Conservation (phyloP, 2,113 vertebrate species). For the Engystomops pustulosus region DNA sequence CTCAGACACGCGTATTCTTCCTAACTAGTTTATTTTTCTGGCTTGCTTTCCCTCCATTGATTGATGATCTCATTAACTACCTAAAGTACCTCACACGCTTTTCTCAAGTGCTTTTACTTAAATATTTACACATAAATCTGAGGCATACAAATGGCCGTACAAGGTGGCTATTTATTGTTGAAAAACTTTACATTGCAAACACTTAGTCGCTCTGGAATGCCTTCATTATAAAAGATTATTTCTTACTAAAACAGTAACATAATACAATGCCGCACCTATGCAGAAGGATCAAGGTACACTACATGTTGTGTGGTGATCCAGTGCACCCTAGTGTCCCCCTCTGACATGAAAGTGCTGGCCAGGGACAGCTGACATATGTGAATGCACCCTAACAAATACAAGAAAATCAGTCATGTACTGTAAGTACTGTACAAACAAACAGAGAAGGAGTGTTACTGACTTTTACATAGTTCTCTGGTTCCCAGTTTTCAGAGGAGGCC, state of each 20-base stretch:
- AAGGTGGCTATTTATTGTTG: constrained; percentile 4
- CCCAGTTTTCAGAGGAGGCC: too few relatives aligned
- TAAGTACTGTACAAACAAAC: too few relatives aligned
- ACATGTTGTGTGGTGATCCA: too few relatives aligned
- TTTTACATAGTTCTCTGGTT: too few relatives aligned
- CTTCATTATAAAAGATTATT: background rate
- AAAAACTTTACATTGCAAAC: background rate
- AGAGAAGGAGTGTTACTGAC: too few relatives aligned
- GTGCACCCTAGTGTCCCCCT: too few relatives aligned
- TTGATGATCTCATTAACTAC: constrained; percentile 9
- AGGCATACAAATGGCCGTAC: background rate
- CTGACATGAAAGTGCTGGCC: too few relatives aligned
- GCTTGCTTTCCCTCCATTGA: constrained; percentile 9
- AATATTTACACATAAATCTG: constrained; percentile 27
- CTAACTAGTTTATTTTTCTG: background rate
- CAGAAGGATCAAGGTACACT: too few relatives aligned
- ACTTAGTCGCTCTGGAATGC: background rate
- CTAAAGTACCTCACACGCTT: constrained; percentile 30
- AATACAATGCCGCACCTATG: too few relatives aligned
- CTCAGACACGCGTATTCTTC: background rate
- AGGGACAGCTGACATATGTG: too few relatives aligned
- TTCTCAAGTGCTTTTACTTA: background rate
- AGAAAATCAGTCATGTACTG: too few relatives aligned
- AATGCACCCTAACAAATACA: too few relatives aligned
- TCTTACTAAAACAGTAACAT: background rate